Conservation (phyloP, 2,888 invertebrate species). For the Mylabris sibirica region DNA sequence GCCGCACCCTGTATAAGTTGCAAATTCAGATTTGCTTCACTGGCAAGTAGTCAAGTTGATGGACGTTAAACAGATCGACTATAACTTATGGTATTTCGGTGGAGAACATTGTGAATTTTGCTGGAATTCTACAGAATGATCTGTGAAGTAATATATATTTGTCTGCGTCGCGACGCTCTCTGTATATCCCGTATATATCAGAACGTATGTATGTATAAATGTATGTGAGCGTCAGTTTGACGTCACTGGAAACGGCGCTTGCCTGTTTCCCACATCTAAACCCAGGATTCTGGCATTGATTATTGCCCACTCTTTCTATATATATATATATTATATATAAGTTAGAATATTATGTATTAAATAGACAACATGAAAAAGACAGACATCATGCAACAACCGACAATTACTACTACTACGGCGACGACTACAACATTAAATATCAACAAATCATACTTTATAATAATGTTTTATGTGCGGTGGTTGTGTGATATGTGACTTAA, state of each 20-base stretch:
- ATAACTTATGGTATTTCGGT: background rate
- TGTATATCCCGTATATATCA: conserved; percentile 29
- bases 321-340: conserved; percentile 50
- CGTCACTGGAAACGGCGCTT: conserved; percentile 59
- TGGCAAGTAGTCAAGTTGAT: background rate
- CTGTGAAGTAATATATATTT: background rate
- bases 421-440: background rate
- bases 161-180: conserved; percentile 32
- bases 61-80: background rate
- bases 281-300: conserved; percentile 53
- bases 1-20: no score
- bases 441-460: conserved; percentile 1
- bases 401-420: no score
- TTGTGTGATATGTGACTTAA: conserved; percentile 1
- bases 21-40: no score
- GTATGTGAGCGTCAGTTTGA: conserved; percentile 52
- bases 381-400: conserved; percentile 1
- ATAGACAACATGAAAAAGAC: conserved; percentile 20
- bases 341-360: conserved; percentile 40
- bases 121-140: no score
- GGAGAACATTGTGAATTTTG: no score
- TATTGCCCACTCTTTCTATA: conserved; percentile 52
- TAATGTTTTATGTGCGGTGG: background rate
- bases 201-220: background rate
- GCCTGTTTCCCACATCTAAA: conserved; percentile 48